phyloP scores from a whole-genome alignment of 2,113 vertebrate species.

The Hiodon tergisus region DNA sequence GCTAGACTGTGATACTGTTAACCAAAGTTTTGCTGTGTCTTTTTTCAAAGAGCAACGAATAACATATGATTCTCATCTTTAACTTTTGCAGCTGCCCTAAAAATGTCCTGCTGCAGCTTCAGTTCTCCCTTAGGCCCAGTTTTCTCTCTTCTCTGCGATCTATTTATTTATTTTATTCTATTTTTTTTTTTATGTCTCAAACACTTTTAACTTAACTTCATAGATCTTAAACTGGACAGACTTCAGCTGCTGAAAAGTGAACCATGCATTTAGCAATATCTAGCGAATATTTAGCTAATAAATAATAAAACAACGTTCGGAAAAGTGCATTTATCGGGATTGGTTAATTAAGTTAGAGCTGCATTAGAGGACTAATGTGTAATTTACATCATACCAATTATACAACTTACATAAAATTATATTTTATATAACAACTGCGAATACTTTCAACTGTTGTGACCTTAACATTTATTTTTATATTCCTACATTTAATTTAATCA shows the following conservation, averaged over 20 bases:
- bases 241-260: neutral
- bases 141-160: slow-evolving; percentile 12
- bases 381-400: too few relatives aligned
- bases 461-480: too few relatives aligned
- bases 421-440: too few relatives aligned
- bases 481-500: too few relatives aligned
- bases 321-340: too few relatives aligned
- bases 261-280: neutral
- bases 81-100: slow-evolving; percentile 64
- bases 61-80: slow-evolving; percentile 63
- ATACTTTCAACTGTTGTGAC: too few relatives aligned
- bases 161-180: neutral
- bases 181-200: neutral
- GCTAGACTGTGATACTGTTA: too few relatives aligned
- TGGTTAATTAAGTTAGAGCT: too few relatives aligned
- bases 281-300: too few relatives aligned
- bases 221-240: neutral
- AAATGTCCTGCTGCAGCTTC: slow-evolving; percentile 58
- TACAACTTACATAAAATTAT: too few relatives aligned
- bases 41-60: slow-evolving; percentile 48
- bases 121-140: slow-evolving; percentile 50
- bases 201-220: neutral
- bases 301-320: too few relatives aligned
- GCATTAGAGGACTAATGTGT: too few relatives aligned
- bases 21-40: slow-evolving; percentile 7